Evolutionary conservation across 2,888 invertebrate genomes (phyloP), one percentile per base, ranked within the genome.

Genomic region (Napeogenes inachia): DNA sequence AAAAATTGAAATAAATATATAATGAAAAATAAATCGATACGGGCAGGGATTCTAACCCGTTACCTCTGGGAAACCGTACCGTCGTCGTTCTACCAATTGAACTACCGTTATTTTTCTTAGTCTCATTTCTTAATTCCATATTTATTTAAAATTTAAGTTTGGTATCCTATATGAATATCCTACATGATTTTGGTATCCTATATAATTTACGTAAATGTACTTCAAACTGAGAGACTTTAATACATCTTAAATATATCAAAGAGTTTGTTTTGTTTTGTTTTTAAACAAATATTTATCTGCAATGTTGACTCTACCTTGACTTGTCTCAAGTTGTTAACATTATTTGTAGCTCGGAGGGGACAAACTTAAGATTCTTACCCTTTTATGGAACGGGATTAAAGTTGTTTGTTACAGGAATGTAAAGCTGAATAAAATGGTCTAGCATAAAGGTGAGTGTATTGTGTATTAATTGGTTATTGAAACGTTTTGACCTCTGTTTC

Each of bases 261-360:
- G 12, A 50, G 50, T 50, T 30, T 30, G 12, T 50, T 50, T 50
- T 4, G n/a, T 12, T 50, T 50, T 50, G 30, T 21, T 50, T 50
- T 50, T 50, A 30, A 50, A 50, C 30, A 50, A 50, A 50, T 50
- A 50, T 59, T 59, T 63, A 54, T 64, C 59, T 63, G 50, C 54
- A 32, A 46, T 50, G 13, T 57, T 69, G 67, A 66, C 60, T 60
- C 63, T 67, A 67, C 67, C 47, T 53, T 67, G 68, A 70, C 71
- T 72, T 72, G 71, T 73, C 68, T 69, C 60, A 69, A 73, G 75
- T 79, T 79, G 80, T 82, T 80, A 80, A 75, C 74, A 74, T 69
- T 74, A 73, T 78, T 83, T 82, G 79, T 78, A 77, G 72, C 54
- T 60, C 61, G 54, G 60, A 63, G 61, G 57, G 72, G 70, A 66